Conservation (phyloP, 53 echinoderm and acorn worm genomes). For the Glandiceps talaboti region DNA sequence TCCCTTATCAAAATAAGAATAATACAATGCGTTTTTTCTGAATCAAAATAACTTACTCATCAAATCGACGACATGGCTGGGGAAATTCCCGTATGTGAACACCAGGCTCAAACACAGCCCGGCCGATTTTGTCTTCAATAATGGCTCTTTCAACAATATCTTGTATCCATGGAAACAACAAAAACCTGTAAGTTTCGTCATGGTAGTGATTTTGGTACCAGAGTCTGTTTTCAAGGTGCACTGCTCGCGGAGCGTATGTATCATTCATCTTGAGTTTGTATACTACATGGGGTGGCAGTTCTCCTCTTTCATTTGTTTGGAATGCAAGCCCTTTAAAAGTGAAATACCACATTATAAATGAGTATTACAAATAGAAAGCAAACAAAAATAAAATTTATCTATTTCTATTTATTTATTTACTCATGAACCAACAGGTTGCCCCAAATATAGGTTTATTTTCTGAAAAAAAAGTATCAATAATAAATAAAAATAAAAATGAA, state of each 20-base stretch:
- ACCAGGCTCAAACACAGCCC: constrained; percentile 71
- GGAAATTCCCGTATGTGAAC: constrained; percentile 83
- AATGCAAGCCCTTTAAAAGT: constrained; percentile 74
- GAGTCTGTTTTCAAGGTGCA: neutral
- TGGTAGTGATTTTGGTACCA: constrained; percentile 3
- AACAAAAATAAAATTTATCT: too few relatives aligned
- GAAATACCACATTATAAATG: too few relatives aligned
- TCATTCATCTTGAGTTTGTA: constrained; percentile 95
- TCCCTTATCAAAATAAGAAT: too few relatives aligned
- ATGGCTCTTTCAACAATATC: constrained; percentile 91
- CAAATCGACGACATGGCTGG: constrained; percentile 73
- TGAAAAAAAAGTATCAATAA: constrained; percentile 68
- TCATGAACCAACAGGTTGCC: too few relatives aligned
- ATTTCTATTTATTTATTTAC: too few relatives aligned
- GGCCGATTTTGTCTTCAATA: constrained; percentile 58
- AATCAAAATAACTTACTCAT: constrained; percentile 78
- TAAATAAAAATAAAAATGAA: too few relatives aligned
- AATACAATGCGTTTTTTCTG: too few relatives aligned
- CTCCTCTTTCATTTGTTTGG: constrained; percentile 61
- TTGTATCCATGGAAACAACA: constrained; percentile 37
- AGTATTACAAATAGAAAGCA: too few relatives aligned
- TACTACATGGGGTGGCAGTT: constrained; percentile 63
- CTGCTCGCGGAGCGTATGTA: constrained; percentile 32
- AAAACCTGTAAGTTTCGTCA: constrained; percentile 12
- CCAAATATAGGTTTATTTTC: constrained; percentile 53